phyloP scores from a whole-genome alignment of 2,113 vertebrate species.

The Pangasianodon gigas region DNA sequence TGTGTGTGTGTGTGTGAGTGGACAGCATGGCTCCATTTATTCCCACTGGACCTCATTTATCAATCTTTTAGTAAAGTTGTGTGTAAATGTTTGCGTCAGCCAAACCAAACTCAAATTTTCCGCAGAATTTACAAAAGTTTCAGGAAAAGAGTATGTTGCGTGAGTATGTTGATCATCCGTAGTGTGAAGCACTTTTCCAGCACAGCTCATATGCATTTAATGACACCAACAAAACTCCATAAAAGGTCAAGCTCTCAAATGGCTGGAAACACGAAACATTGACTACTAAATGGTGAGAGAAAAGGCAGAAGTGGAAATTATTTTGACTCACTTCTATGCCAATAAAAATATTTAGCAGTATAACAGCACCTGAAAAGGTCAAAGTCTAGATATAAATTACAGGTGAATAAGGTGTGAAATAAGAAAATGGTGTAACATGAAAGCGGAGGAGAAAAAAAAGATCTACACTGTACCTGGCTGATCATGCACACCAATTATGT shows the following conservation, averaged over 20 bases:
- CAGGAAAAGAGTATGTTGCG: background rate
- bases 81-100: background rate
- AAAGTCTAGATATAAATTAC: no score
- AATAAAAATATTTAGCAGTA: no score
- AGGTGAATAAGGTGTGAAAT: background rate
- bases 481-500: background rate
- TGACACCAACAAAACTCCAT: background rate
- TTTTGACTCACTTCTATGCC: no score
- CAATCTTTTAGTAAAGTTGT: background rate
- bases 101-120: background rate
- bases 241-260: background rate
- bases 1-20: background rate
- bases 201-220: background rate
- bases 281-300: background rate
- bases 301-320: no score
- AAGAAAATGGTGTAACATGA: background rate
- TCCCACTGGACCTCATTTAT: background rate
- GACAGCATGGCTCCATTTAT: background rate
- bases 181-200: no score
- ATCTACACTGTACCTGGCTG: background rate
- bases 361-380: no score
- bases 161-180: background rate
- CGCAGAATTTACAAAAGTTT: no score
- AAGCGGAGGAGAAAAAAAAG: background rate
- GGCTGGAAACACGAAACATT: background rate